These are phyloP conservation scores for Amazona guildingii DNA, from an alignment of 2,113 vertebrate species.

Conservation along the genomic window DNA sequence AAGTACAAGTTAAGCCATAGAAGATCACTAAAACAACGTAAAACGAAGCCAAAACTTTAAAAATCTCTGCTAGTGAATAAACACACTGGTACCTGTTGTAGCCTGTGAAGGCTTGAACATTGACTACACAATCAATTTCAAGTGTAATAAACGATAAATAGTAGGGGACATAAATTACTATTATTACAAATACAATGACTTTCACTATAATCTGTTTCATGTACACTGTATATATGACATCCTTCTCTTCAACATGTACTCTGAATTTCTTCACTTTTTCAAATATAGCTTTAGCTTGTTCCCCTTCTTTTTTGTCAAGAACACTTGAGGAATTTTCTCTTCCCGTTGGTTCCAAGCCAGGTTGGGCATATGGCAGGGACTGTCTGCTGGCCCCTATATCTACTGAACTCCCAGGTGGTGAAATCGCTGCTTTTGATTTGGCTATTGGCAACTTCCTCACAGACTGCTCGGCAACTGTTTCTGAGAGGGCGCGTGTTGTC, in stretches of 20 bases:
- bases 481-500: constrained; percentile 84
- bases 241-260: constrained; percentile 82
- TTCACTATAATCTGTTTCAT: constrained; percentile 85
- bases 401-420: constrained; percentile 64
- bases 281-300: constrained; percentile 88
- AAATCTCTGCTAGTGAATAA: constrained; percentile 82
- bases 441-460: constrained; percentile 65
- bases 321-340: constrained; percentile 79
- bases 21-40: constrained; percentile 80
- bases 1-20: constrained; percentile 83
- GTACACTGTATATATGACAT: constrained; percentile 82
- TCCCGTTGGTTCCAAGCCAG: constrained; percentile 73
- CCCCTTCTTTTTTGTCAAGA: constrained; percentile 85
- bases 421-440: constrained; percentile 71
- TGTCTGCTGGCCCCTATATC: constrained; percentile 71
- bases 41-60: constrained; percentile 82
- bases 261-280: constrained; percentile 86
- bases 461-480: constrained; percentile 82
- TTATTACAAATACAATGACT: constrained; percentile 78
- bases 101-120: constrained; percentile 81
- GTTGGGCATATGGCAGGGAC: constrained; percentile 67
- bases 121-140: constrained; percentile 79
- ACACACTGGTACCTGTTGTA: constrained; percentile 83
- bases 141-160: constrained; percentile 79
- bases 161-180: constrained; percentile 80